A percentile compares a stretch with the other conserved stretches of the same genome.
These are phyloP conservation scores for Drosophila virilis DNA, from an alignment of 1,140 invertebrate species.

Conservation along the genomic window DNA sequence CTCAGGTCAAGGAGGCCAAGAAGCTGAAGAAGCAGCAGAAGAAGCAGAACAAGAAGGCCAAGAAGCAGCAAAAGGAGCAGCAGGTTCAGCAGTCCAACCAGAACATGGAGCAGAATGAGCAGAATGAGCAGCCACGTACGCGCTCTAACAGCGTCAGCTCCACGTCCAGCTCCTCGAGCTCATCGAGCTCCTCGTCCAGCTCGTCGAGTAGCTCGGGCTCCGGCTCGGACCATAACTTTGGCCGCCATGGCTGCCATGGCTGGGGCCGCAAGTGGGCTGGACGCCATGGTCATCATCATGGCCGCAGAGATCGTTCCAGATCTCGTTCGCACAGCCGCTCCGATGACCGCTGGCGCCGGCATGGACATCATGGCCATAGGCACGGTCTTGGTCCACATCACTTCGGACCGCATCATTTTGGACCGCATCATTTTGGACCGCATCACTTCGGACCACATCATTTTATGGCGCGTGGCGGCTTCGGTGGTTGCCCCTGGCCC, in stretches of 20 bases:
- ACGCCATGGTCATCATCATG: slow-evolving; percentile 15
- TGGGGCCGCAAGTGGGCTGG: slow-evolving; percentile 39
- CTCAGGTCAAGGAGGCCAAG: slow-evolving; percentile 25
- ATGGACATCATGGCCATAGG: slow-evolving; percentile 29
- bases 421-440: slow-evolving; percentile 41
- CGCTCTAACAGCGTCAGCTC: slow-evolving; percentile 53
- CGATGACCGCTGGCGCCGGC: slow-evolving; percentile 34
- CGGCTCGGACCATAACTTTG: slow-evolving; percentile 14
- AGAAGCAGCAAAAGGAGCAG: slow-evolving; percentile 25
- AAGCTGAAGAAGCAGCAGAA: slow-evolving; percentile 34
- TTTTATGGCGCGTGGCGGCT: slow-evolving; percentile 21
- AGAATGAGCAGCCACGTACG: slow-evolving; percentile 1
- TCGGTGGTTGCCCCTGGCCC: slow-evolving; percentile 25
- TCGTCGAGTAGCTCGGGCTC: slow-evolving; percentile 30
- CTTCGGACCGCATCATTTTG: slow-evolving; percentile 29
- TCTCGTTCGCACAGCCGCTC: slow-evolving; percentile 33
- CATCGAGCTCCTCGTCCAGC: slow-evolving; percentile 23
- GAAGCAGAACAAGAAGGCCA: slow-evolving; percentile 52
- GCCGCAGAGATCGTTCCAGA: slow-evolving; percentile 28
- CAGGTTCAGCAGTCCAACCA: not conserved
- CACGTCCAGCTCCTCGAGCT: slow-evolving; percentile 33
- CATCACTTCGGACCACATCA: slow-evolving; percentile 19
- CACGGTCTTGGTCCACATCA: slow-evolving; percentile 24
- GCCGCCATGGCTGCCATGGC: slow-evolving; percentile 9
- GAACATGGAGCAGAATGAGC: not conserved